These are phyloP conservation scores for Eretmochelys imbricata DNA, from an alignment of 2,113 vertebrate species.

Conservation along the genomic window DNA sequence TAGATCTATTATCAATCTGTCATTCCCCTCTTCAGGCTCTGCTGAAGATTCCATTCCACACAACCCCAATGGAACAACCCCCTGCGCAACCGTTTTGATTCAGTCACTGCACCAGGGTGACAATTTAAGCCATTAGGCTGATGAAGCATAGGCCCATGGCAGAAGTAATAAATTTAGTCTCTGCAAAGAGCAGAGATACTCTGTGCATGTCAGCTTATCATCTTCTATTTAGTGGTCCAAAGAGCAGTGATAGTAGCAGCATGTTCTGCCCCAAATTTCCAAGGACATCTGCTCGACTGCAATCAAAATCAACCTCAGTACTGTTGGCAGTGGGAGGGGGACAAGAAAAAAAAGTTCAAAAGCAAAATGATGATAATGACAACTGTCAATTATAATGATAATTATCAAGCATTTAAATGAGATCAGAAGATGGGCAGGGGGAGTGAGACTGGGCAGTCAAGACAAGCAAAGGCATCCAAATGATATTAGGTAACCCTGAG, in stretches of 20 bases:
- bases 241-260: conserved; percentile 9
- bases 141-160: neutral
- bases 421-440: neutral
- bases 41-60: neutral
- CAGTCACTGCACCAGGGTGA: neutral
- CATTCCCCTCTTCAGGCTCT: neutral
- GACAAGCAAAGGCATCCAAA: neutral
- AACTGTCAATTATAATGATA: conserved; percentile 18
- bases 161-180: neutral
- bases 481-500: neutral
- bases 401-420: conserved; percentile 44
- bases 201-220: neutral
- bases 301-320: conserved; percentile 48
- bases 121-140: neutral
- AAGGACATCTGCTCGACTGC: conserved; percentile 32
- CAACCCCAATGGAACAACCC: neutral
- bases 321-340: conserved; percentile 26
- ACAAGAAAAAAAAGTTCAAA: conserved; percentile 35
- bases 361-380: conserved; percentile 8
- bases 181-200: neutral
- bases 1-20: neutral
- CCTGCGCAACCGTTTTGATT: neutral
- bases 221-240: neutral
- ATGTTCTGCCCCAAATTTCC: conserved; percentile 36
- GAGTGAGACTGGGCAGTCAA: neutral